phyloP scores from a whole-genome alignment of 2,113 vertebrate genomes.

The Egretta garzetta region DNA sequence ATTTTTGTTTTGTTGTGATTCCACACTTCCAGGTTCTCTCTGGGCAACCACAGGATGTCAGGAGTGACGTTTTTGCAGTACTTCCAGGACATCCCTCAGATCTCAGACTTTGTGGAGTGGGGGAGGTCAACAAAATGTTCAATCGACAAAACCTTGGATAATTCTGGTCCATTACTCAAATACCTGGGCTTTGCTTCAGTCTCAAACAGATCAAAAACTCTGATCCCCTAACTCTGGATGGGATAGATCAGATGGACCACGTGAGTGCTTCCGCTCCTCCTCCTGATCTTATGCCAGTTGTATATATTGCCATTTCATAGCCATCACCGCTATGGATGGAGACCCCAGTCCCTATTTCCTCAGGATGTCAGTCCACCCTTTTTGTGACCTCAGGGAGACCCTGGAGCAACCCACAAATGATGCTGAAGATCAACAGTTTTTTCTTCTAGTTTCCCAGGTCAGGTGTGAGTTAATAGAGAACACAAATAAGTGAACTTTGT shows the following conservation, averaged over 20 bases:
- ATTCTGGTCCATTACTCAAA: background rate
- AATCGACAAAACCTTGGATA: background rate
- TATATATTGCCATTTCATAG: background rate
- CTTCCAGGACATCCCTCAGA: background rate
- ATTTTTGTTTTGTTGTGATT: background rate
- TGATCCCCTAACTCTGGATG: background rate
- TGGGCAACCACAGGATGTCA: background rate
- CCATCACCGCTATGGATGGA: background rate
- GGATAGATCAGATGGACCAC: background rate
- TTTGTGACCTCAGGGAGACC: background rate
- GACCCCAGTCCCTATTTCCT: background rate
- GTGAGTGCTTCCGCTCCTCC: background rate
- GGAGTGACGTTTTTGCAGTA: background rate
- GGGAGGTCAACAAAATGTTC: background rate
- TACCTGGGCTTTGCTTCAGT: background rate
- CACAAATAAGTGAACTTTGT: conserved; percentile 23
- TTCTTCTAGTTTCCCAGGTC: background rate
- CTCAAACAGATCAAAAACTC: background rate
- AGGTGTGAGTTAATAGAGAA: conserved; percentile 33
- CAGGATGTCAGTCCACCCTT: background rate
- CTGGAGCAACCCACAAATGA: background rate
- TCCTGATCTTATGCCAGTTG: background rate
- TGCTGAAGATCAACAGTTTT: background rate
- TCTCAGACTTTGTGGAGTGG: background rate
- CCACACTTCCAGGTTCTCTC: background rate